Base-by-base conservation (phyloP, 2,113 vertebrate genomes). In the Reinhardtius hippoglossoides region DNA sequence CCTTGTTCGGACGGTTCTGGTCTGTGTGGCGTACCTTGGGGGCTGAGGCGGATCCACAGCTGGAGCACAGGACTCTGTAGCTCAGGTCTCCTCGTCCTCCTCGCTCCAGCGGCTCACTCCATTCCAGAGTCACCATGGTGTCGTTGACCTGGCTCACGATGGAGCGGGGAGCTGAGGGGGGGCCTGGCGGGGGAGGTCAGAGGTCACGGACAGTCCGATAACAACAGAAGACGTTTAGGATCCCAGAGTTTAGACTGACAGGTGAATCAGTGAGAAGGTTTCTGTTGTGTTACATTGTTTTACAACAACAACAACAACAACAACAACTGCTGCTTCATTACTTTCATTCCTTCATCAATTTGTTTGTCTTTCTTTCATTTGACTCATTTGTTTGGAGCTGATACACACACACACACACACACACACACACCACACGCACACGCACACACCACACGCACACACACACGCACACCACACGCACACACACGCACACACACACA, bases 71-170 rank as follows among this genome's bases (percentile, higher is more conserved):
- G 2, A 97, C 69, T 0, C 61, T 69, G 3, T 96, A 97, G 58
- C 72, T 92, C 54, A 96, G 90, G 88, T 97, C 96, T 0, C 68
- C 48, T 0, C 96, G 91, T 1, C 96, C 96, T 0, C 96, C 96
- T 0, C 86, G 90, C 26, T 96, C 95, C 13, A 95, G 86, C 0
- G 96, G 96, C 8, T 96, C 95, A 2, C 95, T 95, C 96, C 96
- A 97, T 64, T 96, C 95, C 93, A 97, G 87, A 0, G 82, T 94
- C 23, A 95, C 89, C 4, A 83, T 82, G 2, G 96, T 95, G 40
- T 95, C 95, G 0, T 97, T 97, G 63, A 95, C 72, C 74, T 93
- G 95, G 0, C 91, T 58, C n/a, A 95, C 90, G 0, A 95, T 89
- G 3, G 94, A 96, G 21, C 95, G 95, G 0, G 96, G 96, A 0